phyloP scores from a whole-genome alignment of 2,113 vertebrate genomes.

The Planiliza haematocheilus region DNA sequence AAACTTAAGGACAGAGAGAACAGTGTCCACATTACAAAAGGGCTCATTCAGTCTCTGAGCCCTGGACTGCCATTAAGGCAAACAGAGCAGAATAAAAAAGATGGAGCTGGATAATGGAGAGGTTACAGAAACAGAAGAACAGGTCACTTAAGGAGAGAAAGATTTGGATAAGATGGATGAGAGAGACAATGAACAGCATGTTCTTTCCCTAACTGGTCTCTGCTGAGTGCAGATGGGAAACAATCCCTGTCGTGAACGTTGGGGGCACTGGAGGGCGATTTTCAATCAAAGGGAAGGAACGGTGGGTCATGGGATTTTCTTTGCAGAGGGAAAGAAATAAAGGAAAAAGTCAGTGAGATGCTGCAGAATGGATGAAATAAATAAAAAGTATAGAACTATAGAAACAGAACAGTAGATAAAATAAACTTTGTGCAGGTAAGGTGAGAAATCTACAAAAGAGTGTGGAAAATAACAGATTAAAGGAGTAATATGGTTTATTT shows the following conservation, averaged over 20 bases:
- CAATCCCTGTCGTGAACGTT: conserved; percentile 13
- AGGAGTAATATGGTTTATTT: too few relatives aligned
- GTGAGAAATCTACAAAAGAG: not conserved
- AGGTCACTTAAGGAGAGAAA: conserved; percentile 15
- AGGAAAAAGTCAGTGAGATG: conserved; percentile 16
- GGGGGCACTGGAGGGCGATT: conserved; percentile 20
- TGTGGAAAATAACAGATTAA: not conserved
- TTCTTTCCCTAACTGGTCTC: conserved; percentile 25
- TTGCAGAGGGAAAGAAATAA: not conserved
- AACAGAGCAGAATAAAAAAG: conserved; percentile 46
- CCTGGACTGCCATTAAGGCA: conserved; percentile 41
- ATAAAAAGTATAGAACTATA: conserved; percentile 5
- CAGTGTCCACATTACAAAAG: conserved; percentile 17
- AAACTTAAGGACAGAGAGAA: conserved; percentile 25
- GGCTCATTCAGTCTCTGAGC: conserved; percentile 21
- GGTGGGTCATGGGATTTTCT: not conserved
- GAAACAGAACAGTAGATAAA: not conserved
- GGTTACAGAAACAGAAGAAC: conserved; percentile 8
- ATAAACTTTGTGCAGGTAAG: not conserved
- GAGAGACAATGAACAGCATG: conserved; percentile 19
- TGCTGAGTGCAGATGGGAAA: conserved; percentile 30
- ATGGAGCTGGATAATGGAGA: conserved; percentile 20
- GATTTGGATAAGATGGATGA: not conserved
- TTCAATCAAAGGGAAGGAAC: conserved; percentile 13
- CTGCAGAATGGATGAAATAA: not conserved